These are phyloP conservation scores for Euzophera pinguis DNA, from an alignment of 2,888 invertebrate species.

Conservation along the genomic window DNA sequence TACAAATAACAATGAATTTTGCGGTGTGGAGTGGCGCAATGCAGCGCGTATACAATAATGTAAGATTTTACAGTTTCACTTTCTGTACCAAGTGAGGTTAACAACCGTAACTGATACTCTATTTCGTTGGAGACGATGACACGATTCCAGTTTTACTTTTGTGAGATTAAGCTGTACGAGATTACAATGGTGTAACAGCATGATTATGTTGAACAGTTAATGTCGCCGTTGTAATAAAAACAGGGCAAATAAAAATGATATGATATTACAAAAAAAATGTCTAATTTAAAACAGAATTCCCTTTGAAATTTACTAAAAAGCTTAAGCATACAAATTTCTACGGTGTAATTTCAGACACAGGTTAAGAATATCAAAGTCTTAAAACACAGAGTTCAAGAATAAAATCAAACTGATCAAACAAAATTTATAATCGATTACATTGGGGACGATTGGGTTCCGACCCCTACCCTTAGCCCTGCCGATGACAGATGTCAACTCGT, in stretches of 20 bases:
- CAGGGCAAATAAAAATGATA: too few species aligned
- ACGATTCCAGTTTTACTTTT: not conserved
- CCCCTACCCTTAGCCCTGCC: not conserved
- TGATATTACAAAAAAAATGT: too few species aligned
- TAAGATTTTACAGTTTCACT: conserved; percentile 4
- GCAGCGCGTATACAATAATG: not conserved
- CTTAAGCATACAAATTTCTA: too few species aligned
- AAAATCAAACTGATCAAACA: not conserved
- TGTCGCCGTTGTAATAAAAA: not conserved
- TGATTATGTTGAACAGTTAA: not conserved
- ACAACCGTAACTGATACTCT: not conserved
- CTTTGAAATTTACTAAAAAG: too few species aligned
- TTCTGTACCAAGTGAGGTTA: not conserved
- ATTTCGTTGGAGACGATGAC: conserved; percentile 2
- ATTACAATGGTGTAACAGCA: not conserved
- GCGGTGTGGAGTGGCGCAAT: not conserved
- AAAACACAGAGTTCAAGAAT: not conserved
- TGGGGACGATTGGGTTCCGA: not conserved
- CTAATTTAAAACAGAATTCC: too few species aligned
- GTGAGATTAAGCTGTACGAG: not conserved
- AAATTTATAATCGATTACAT: not conserved
- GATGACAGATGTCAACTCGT: not conserved
- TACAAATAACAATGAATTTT: conserved; percentile 5
- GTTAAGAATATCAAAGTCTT: too few species aligned
- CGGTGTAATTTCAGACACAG: too few species aligned